Conservation (phyloP, 1,140 invertebrate species). For the Ruditapes philippinarum region DNA sequence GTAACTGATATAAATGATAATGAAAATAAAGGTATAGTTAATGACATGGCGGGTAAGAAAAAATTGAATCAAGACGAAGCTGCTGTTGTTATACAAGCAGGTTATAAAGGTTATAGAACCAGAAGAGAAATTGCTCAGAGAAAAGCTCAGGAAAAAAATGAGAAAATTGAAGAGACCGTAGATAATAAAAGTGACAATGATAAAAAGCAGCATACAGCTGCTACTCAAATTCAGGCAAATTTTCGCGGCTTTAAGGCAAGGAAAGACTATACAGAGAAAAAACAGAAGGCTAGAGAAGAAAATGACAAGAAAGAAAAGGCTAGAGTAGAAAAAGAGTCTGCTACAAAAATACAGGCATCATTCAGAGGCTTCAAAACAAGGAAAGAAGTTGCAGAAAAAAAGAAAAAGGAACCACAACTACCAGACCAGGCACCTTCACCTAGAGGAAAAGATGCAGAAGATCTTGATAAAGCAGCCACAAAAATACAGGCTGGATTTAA, state of each 20-base stretch:
- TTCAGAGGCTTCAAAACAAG: slow-evolving; percentile 41
- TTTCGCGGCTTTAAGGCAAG: slow-evolving; percentile 77
- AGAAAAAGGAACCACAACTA: slow-evolving; percentile 52
- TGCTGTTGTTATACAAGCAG: slow-evolving; percentile 44
- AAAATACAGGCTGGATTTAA: slow-evolving; percentile 90
- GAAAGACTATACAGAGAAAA: slow-evolving; percentile 48
- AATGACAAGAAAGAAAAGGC: not conserved
- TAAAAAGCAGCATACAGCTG: slow-evolving; percentile 41
- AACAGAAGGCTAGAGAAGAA: not conserved
- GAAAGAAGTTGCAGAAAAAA: slow-evolving; percentile 65
- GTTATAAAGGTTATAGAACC: slow-evolving; percentile 53
- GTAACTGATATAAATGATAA: slow-evolving; percentile 43
- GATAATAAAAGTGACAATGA: slow-evolving; percentile 9
- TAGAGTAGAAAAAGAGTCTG: slow-evolving; percentile 4
- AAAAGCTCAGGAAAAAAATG: not conserved
- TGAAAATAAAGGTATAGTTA: slow-evolving; percentile 40
- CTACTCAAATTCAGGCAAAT: slow-evolving; percentile 90
- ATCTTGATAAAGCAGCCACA: slow-evolving; percentile 87
- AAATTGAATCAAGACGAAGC: slow-evolving; percentile 34
- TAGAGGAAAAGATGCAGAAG: not conserved
- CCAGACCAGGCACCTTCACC: slow-evolving; percentile 26
- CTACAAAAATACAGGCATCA: slow-evolving; percentile 52
- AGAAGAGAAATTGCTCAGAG: slow-evolving; percentile 69
- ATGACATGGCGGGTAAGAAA: slow-evolving; percentile 54
- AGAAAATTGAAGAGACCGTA: not conserved